Evolutionary conservation across 1,140 invertebrate species (phyloP), one percentile per base, ranked within the genome.

Genomic region (Chrysopa pallens): DNA sequence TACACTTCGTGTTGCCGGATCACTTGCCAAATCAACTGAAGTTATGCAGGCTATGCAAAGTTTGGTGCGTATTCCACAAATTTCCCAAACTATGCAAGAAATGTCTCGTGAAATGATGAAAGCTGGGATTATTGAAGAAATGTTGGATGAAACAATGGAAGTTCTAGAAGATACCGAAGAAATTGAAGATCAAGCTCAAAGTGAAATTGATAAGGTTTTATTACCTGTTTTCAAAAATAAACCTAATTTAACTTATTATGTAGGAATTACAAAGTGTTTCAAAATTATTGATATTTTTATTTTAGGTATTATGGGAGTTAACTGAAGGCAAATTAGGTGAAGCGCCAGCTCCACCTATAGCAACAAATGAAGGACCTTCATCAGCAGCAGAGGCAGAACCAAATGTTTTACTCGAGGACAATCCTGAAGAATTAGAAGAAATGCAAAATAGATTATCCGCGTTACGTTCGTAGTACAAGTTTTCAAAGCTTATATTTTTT

Each of bases 81-180:
- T 99, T 13, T 85, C 89, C 2, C 77, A 79, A 12, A 94, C 90
- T 0, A 98, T 98, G 95, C 76, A 90, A 55, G 94, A 98, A 51
- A 69, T 99, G 64, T 95, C 92, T 0, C 94, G 90, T 63, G 94
- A 98, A 73, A 97, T 98, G 93, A 97, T 94, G 86, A 91, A 84
- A 62, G 91, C 93, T 6, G 92, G 94, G n/a, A 96, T 98, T 37
- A 91, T 98, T 45, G 94, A 97, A 59, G 93, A 98, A 67, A 98
- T 99, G 94, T 66, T 98, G 35, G 93, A 98, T 50, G 95, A 99
- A 61, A 94, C 93, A 27, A 83, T 99, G 76, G 90, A 94, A 48
- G 69, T 71, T 6, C 66, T 95, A 36, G 86, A 89, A 55, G 87
- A 91, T 62, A 76, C 83, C 7, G 86, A 91, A 50, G 87, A 91